phyloP scores from a whole-genome alignment of 1,140 invertebrate genomes.

The Philotrypesis tridentata region DNA sequence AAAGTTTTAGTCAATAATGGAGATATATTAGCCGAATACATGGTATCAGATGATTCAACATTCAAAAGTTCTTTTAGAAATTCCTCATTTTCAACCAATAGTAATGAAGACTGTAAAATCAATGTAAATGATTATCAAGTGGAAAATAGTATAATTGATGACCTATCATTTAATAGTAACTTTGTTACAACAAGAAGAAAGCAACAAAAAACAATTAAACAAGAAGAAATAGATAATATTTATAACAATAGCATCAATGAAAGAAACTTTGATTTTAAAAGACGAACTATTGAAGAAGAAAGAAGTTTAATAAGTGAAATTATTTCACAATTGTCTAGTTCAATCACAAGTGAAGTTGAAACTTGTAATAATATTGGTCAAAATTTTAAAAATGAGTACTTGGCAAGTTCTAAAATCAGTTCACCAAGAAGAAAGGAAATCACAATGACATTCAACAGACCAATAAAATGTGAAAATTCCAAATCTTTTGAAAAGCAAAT shows the following conservation, averaged over 20 bases:
- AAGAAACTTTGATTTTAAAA: constrained; percentile 45
- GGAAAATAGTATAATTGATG: not conserved
- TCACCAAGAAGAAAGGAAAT: constrained; percentile 31
- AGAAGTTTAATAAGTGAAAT: constrained; percentile 58
- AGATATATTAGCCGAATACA: constrained; percentile 77
- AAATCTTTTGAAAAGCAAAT: not conserved
- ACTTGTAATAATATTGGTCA: constrained; percentile 21
- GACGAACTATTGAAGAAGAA: constrained; percentile 52
- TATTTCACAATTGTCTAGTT: constrained; percentile 59
- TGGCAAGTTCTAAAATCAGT: not conserved
- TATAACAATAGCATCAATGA: not conserved
- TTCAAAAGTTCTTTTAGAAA: constrained; percentile 1
- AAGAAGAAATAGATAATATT: not conserved
- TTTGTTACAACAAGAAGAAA: constrained; percentile 33
- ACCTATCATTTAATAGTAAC: constrained; percentile 11
- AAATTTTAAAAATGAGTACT: constrained; percentile 29
- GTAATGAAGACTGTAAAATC: constrained; percentile 2
- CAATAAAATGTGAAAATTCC: constrained; percentile 13
- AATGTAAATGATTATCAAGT: not conserved
- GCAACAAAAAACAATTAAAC: not conserved
- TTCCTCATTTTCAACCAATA: not conserved
- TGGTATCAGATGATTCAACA: constrained; percentile 51
- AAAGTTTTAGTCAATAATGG: constrained; percentile 78
- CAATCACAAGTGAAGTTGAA: constrained; percentile 51
- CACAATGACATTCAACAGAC: constrained; percentile 40